Base-by-base conservation (phyloP, 2,113 vertebrate genomes). In the Bambusicola thoracicus region DNA sequence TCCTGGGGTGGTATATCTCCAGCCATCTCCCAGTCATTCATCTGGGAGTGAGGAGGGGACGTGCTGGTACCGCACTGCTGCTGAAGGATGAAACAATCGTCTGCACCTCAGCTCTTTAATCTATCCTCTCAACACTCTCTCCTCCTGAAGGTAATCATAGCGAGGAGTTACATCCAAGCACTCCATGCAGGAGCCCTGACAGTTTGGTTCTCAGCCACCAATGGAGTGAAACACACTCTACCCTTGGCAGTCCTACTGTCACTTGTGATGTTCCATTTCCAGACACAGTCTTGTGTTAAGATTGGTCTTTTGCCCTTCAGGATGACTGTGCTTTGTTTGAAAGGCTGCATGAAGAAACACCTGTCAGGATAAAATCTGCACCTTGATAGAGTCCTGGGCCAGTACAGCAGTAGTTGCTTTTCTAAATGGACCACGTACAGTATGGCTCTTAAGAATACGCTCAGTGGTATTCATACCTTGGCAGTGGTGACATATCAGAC, bases 331-430 rank as follows among this genome's bases (percentile, higher is more conserved):
- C 44, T 85, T 89, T 56, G 9, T 80, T 5, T 10, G 66, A 53
- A 0, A 0, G 27, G 21, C 77, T 70, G 15, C 32, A 51, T 65
- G 65, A 95, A 83, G 70, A 73, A 95, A 82, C 73, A 83, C 14
- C 58, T 59, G 67, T 16, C 3, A 4, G 79, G 81, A 63, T 77
- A 79, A 96, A 95, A 66, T 0, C 1, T 9, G 11, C 30, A 30
- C 61, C 46, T 32, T 58, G 17, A 18, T 8, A 63, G 51, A 77
- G 51, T 65, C 70, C 88, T 66, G 24, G 15, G 55, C 16, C 80
- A 43, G 44, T 13, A 82, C 20, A 32, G 87, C 69, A 81, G 59
- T 58, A 79, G 89, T 89, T 90, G 65, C 22, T 56, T 86, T 94
- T 78, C 68, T 49, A 36, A 56, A 8, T 6, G 20, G 32, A 48